These are phyloP conservation scores for Drosophila murphyi DNA, from an alignment of 1,140 invertebrate genomes.

Conservation along the genomic window DNA sequence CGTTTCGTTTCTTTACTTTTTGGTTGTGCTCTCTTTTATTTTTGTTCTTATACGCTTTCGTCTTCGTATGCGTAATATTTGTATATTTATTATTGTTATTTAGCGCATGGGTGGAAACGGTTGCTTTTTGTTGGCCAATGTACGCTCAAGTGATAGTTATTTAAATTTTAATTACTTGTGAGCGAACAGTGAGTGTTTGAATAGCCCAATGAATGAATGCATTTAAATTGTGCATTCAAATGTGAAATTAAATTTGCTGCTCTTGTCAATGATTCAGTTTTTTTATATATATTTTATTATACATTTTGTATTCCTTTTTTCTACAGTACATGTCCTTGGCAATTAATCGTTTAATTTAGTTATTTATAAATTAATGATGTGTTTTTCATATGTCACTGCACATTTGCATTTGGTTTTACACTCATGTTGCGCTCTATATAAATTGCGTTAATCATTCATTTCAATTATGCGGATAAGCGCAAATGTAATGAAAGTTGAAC, in stretches of 20 bases:
- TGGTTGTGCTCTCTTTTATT: slow-evolving; percentile 10
- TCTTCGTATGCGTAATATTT: slow-evolving; percentile 54
- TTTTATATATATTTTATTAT: not conserved
- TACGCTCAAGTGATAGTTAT: slow-evolving; percentile 66
- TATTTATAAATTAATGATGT: slow-evolving; percentile 82
- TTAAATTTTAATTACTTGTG: slow-evolving; percentile 81
- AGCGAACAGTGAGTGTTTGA: slow-evolving; percentile 43
- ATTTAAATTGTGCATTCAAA: slow-evolving; percentile 71
- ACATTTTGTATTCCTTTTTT: slow-evolving; percentile 15
- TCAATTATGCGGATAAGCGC: slow-evolving; percentile 80
- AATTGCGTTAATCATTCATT: slow-evolving; percentile 75
- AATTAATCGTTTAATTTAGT: slow-evolving; percentile 82
- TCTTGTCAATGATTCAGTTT: slow-evolving; percentile 45
- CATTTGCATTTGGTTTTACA: slow-evolving; percentile 55
- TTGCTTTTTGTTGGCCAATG: slow-evolving; percentile 50
- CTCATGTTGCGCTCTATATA: slow-evolving; percentile 42
- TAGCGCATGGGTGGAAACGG: slow-evolving; percentile 12
- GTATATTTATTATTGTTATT: slow-evolving; percentile 37
- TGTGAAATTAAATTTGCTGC: slow-evolving; percentile 77
- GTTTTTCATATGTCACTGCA: slow-evolving; percentile 79
- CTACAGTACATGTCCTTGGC: slow-evolving; percentile 59
- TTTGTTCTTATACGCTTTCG: slow-evolving; percentile 48
- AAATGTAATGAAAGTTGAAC: slow-evolving; percentile 81
- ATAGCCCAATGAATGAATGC: slow-evolving; percentile 45
- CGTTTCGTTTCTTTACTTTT: not conserved